Evolutionary conservation across 2,797 vertebrate species (phyloP), one percentile per base, ranked within the genome.

Genomic region (Enteromius argenteus): DNA sequence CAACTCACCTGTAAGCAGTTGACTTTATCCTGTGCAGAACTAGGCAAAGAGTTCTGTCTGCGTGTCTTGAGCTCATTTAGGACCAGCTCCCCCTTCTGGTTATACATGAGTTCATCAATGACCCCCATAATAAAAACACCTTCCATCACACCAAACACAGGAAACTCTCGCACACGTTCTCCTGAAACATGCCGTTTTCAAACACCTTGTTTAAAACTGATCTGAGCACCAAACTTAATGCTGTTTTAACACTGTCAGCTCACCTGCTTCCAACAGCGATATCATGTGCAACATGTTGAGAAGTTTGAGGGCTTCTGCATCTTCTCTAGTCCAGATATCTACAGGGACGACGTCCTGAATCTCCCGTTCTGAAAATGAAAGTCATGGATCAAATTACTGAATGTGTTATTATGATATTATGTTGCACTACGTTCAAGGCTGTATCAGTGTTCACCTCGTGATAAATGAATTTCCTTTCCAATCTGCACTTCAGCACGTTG

Each of bases 51-150:
- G 8, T 83, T 85, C 3, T 84, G 88, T 2, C 9, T 81, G 15
- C 90, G 89, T 1, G 91, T 94, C 88, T 95, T 95, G 37, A 92
- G 87, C 56, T 95, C 92, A 0, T 79, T 86, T 32, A 91, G 77
- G 46, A 94, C 92, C 82, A 94, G 91, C 46, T 95, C 91, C 32
- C 94, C 94, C 60, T 90, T 93, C 32, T 91, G 84, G 76, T 89
- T 94, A 83, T 93, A 94, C 79, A 86, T 85, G 58, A 96, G 85
- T 81, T 95, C 94, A 88, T 96, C 95, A 37, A 95, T 92, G 53
- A 94, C 85, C 5, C 94, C 94, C 53, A 89, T 90, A 67, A 95
- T n/a, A 66, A 92, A 92, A 56, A 95, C 77, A 37, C 91, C 94
- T 58, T 95, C 92, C 30, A 94, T 83, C 78, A 94, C 88, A 42